A percentile compares a stretch with the other conserved stretches of the same genome.
Conservation (phyloP, 1,140 invertebrate species). For the Tetramorium simillimum region DNA sequence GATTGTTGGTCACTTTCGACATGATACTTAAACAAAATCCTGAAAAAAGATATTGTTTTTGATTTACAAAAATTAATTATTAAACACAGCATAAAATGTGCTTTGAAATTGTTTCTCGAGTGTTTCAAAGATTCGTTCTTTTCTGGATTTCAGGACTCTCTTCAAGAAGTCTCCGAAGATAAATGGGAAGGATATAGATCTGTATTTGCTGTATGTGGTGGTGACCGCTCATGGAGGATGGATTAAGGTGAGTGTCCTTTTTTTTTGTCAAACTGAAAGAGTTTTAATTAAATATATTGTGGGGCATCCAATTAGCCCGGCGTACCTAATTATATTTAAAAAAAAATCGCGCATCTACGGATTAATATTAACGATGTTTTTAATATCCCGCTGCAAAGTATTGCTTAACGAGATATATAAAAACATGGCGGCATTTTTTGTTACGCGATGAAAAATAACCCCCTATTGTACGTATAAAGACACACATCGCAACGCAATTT, state of each 20-base stretch:
- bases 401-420: not conserved
- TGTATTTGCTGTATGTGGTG: constrained; percentile 95
- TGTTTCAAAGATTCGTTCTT: constrained; percentile 35
- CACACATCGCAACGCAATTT: not conserved
- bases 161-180: constrained; percentile 92
- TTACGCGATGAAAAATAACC: not conserved
- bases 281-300: not conserved
- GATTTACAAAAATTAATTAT: not conserved
- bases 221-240: constrained; percentile 97
- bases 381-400: not conserved
- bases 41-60: not conserved
- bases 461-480: not conserved
- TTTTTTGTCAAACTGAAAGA: constrained; percentile 45
- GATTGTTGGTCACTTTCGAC: not conserved
- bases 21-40: not conserved
- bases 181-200: constrained; percentile 95
- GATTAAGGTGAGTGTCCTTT: constrained; percentile 91
- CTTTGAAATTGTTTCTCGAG: not conserved
- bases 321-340: constrained; percentile 3
- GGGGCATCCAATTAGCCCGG: not conserved
- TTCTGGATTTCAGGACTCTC: constrained; percentile 89
- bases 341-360: not conserved
- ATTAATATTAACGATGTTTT: constrained; percentile 29
- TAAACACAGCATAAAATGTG: not conserved
- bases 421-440: not conserved